Conservation (phyloP, 2,888 invertebrate species). For the Ametastegia equiseti region DNA sequence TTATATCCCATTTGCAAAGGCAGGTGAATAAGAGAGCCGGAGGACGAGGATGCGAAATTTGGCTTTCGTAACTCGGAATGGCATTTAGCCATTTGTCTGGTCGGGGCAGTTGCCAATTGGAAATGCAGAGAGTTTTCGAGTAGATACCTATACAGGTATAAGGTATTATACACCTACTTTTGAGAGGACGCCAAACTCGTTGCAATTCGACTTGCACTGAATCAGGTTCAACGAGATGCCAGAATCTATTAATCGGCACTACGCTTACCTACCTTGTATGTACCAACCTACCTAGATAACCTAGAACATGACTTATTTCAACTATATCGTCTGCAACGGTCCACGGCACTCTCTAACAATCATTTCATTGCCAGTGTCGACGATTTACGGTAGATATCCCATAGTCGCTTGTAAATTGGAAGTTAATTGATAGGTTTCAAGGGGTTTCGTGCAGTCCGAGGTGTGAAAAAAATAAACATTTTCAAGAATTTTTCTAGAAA, state of each 20-base stretch:
- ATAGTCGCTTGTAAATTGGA: too few relatives aligned
- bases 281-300: neutral
- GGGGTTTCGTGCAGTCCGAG: too few relatives aligned
- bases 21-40: neutral
- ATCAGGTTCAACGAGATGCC: conserved; percentile 20
- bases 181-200: neutral
- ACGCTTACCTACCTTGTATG: neutral
- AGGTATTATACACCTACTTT: too few relatives aligned
- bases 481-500: too few relatives aligned
- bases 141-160: neutral
- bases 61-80: conserved; percentile 27
- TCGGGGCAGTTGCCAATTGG: conserved; percentile 38
- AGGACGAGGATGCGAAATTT: neutral
- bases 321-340: too few relatives aligned
- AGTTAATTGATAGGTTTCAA: too few relatives aligned
- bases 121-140: conserved; percentile 32
- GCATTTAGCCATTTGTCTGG: conserved; percentile 37
- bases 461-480: too few relatives aligned
- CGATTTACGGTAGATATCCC: too few relatives aligned
- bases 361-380: too few relatives aligned
- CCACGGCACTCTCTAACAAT: too few relatives aligned
- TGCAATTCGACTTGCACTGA: neutral
- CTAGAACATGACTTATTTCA: too few relatives aligned
- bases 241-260: conserved; percentile 30
- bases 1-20: neutral